Evolutionary conservation across 2,113 vertebrate genomes (phyloP).

Genomic region (Clinocottus analis): DNA sequence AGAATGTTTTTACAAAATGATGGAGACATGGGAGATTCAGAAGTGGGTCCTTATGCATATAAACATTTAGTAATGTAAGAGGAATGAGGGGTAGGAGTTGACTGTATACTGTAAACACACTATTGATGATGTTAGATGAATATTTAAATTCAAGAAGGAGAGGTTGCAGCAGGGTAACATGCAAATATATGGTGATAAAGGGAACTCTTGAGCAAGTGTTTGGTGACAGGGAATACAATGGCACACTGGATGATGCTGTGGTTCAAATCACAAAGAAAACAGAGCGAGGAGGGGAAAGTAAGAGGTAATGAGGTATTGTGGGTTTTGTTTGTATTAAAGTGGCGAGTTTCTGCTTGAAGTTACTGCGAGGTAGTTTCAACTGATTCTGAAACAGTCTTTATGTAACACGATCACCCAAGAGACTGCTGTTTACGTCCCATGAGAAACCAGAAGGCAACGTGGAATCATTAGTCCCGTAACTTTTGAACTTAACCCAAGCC

Average conservation of each 20-base stretch:
- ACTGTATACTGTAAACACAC: neutral
- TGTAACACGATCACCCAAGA: neutral
- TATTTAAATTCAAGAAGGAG: neutral
- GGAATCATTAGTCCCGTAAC: neutral
- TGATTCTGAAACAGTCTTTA: neutral
- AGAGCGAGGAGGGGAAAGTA: neutral
- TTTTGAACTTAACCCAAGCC: neutral
- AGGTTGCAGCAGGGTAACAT: neutral
- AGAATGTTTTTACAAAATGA: too few relatives aligned
- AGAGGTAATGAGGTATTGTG: neutral
- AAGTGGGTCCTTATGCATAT: too few relatives aligned
- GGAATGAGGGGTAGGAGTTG: neutral
- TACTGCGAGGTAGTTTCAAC: neutral
- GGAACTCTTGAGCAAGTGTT: neutral
- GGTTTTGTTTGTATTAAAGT: neutral
- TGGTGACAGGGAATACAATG: neutral
- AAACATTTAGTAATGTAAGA: neutral
- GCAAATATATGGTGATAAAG: neutral
- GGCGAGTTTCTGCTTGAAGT: neutral
- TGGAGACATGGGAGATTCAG: neutral
- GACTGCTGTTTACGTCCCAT: neutral
- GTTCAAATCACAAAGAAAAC: conserved; percentile 2
- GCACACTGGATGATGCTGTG: neutral
- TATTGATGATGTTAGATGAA: neutral
- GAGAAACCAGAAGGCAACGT: neutral